Evolutionary conservation across 2,113 vertebrate species (phyloP), one percentile per base, ranked within the genome.

Genomic region (Oophaga pumilio): DNA sequence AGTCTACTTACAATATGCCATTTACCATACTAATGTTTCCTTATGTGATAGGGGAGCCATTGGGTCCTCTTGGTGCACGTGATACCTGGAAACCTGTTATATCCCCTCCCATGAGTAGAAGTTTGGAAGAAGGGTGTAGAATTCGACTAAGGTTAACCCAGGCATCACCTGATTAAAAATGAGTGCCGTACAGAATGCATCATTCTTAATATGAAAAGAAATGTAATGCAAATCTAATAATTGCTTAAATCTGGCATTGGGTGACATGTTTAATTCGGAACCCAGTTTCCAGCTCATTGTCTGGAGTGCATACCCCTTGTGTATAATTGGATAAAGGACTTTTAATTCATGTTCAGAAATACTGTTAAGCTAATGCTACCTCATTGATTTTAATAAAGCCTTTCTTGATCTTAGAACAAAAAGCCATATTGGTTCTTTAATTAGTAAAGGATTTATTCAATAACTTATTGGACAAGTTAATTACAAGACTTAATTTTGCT

Each of bases 381-480:
- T 91, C 92, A 92, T 92, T 91, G 92, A 93, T 94, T 94, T 94
- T 93, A 94, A 94, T 94, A 94, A 93, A 93, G 90, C 89, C 89
- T 92, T 92, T 88, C 91, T 91, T 91, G 90, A 92, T 89, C 89
- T 89, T 88, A 90, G 92, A 93, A 92, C 92, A 93, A 93, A 93
- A 87, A 89, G 81, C 82, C 71, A 90, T 93, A 92, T 93, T 89
- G 89, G 92, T 89, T 92, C 90, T 90, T 94, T 95, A 95, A 96
- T 96, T 93, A 93, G 92, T 89, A 92, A 91, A 91, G 91, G 94
- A 96, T 95, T 95, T 94, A 95, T 96, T 96, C 96, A 96, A 95
- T 95, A 94, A 95, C 92, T 93, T 89, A 90, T 91, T 28, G 91
- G 92, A 94, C 90, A 90, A 95, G 93, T 96, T 96, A 95, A 96